phyloP scores from a whole-genome alignment of 2,797 vertebrate species.

The Cyprinella venusta region DNA sequence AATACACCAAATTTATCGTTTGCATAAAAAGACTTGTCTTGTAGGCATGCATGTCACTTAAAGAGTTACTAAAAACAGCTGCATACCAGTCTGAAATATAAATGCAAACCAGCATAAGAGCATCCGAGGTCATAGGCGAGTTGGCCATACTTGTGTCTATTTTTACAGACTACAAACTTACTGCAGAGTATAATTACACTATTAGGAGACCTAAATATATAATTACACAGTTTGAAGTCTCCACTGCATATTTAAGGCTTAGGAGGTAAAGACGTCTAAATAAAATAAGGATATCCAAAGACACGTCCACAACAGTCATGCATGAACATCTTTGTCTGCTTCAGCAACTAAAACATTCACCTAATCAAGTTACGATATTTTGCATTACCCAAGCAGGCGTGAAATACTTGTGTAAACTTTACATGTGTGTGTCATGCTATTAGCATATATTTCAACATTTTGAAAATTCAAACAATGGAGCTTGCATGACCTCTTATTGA shows the following conservation, averaged over 20 bases:
- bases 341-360: neutral
- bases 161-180: constrained; percentile 38
- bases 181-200: constrained; percentile 47
- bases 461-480: neutral
- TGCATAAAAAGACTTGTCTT: neutral
- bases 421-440: neutral
- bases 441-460: neutral
- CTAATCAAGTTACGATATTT: neutral
- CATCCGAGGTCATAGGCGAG: constrained; percentile 37
- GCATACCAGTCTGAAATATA: constrained; percentile 30
- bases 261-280: neutral
- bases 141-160: constrained; percentile 39
- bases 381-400: neutral
- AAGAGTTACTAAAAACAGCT: constrained; percentile 15
- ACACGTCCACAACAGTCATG: neutral
- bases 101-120: constrained; percentile 37
- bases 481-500: neutral
- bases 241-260: constrained; percentile 15
- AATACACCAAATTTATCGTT: neutral
- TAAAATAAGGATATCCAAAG: constrained; percentile 4
- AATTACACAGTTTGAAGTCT: constrained; percentile 2
- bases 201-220: constrained; percentile 3
- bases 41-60: neutral
- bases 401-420: neutral
- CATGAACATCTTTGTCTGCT: neutral